Conservation (phyloP, 2,888 invertebrate genomes). For the Lasioglossum villosulum region DNA sequence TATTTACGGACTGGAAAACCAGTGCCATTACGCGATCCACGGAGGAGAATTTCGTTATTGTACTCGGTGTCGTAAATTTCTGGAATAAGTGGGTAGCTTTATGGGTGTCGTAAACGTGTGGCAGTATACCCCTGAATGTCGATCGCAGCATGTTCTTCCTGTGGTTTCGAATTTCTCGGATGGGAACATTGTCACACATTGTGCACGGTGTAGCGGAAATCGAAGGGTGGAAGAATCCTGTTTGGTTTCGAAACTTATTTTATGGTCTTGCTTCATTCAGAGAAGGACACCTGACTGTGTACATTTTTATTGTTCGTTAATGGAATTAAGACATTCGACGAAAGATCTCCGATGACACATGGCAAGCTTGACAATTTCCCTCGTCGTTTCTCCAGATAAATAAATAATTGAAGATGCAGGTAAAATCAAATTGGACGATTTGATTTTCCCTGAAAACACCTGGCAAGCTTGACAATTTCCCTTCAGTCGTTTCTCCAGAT, state of each 20-base stretch:
- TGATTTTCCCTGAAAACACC: too few species aligned
- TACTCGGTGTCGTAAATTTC: conserved; percentile 4
- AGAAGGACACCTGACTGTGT: background rate
- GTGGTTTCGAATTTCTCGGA: background rate
- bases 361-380: background rate
- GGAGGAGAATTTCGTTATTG: background rate
- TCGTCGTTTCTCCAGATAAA: background rate
- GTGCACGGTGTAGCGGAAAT: background rate
- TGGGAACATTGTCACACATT: background rate
- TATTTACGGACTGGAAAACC: background rate
- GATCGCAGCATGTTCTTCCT: conserved; percentile 7
- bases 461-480: too few species aligned
- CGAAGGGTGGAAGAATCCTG: background rate
- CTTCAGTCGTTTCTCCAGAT: too few species aligned
- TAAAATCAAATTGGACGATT: too few species aligned
- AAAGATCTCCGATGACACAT: background rate
- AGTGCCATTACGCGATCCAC: background rate
- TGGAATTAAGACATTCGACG: background rate
- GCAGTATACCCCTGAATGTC: background rate
- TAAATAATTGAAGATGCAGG: background rate
- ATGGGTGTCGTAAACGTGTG: background rate
- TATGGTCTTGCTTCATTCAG: background rate
- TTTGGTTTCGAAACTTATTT: background rate
- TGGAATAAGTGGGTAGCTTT: conserved; percentile 17
- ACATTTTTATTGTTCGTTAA: background rate